phyloP scores from a whole-genome alignment of 1,140 invertebrate genomes.

The Pristionchus pacificus region DNA sequence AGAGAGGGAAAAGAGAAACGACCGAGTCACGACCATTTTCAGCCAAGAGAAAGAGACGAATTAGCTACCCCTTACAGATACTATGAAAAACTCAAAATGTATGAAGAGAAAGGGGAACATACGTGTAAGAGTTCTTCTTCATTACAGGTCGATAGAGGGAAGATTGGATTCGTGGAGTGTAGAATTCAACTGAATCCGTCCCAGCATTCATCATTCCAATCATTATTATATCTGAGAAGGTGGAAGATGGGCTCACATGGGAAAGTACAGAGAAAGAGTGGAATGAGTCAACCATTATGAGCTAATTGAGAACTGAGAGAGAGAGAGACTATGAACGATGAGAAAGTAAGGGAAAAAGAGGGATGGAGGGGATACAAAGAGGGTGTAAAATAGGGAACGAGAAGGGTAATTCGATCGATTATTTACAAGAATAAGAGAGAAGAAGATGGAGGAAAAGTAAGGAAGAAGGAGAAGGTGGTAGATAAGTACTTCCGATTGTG shows the following conservation, averaged over 20 bases:
- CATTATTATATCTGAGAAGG: background rate
- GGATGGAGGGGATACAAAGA: background rate
- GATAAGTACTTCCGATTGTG: too few species aligned
- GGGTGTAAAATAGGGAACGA: background rate
- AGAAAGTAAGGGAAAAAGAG: background rate
- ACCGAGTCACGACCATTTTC: too few species aligned
- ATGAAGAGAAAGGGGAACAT: too few species aligned
- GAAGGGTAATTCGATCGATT: background rate
- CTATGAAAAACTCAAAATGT: too few species aligned
- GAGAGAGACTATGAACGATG: background rate
- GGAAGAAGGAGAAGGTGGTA: too few species aligned
- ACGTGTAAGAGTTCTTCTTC: background rate
- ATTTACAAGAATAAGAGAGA: background rate
- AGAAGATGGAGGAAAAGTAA: background rate
- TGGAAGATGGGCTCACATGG: background rate
- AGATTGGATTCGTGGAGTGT: background rate
- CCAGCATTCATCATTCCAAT: constrained; percentile 1
- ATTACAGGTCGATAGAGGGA: background rate
- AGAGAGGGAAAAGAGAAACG: too few species aligned
- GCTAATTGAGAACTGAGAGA: too few species aligned
- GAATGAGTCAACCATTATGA: background rate
- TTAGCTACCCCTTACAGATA: too few species aligned
- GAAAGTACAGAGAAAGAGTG: too few species aligned
- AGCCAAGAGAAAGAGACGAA: too few species aligned
- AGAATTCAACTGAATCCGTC: background rate